These are phyloP conservation scores for Nylanderia fulva DNA, from an alignment of 1,140 invertebrate species.

Conservation along the genomic window DNA sequence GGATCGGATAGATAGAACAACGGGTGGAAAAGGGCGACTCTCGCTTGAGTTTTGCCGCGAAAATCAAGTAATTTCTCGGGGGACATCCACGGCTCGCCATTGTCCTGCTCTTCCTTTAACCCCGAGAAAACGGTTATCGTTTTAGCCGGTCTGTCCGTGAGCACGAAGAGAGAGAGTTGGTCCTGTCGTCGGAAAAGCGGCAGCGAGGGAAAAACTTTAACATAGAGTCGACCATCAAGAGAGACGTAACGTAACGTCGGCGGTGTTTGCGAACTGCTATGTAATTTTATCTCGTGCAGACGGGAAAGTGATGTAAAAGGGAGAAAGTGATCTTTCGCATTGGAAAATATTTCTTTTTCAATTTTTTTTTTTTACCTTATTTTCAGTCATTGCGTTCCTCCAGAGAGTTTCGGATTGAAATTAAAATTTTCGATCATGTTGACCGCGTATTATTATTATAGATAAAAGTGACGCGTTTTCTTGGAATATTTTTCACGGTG, in stretches of 20 bases:
- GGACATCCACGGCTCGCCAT: slow-evolving; percentile 25
- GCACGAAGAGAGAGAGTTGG: background rate
- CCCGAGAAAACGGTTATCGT: slow-evolving; percentile 14
- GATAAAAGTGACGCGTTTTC: background rate
- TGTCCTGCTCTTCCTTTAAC: background rate
- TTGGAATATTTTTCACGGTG: slow-evolving; percentile 39
- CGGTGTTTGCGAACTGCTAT: background rate
- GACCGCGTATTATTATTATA: background rate
- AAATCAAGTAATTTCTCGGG: slow-evolving; percentile 70
- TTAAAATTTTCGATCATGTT: background rate
- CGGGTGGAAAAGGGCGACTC: slow-evolving; percentile 13
- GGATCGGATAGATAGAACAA: background rate
- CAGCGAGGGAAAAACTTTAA: background rate
- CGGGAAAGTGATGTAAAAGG: background rate
- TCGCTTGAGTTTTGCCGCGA: slow-evolving; percentile 1
- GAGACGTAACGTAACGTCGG: background rate
- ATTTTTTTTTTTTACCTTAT: background rate
- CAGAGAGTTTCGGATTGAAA: background rate
- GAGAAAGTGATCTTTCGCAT: background rate
- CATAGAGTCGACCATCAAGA: background rate
- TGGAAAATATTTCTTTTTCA: background rate
- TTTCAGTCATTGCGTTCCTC: background rate
- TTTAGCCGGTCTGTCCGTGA: no score
- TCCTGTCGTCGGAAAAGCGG: slow-evolving; percentile 5
- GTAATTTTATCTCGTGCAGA: background rate